Percentiles rank a stretch among this genome's conserved stretches.
Conservation (phyloP, 2,888 invertebrate genomes). For the Zygogramma bicolorata region DNA sequence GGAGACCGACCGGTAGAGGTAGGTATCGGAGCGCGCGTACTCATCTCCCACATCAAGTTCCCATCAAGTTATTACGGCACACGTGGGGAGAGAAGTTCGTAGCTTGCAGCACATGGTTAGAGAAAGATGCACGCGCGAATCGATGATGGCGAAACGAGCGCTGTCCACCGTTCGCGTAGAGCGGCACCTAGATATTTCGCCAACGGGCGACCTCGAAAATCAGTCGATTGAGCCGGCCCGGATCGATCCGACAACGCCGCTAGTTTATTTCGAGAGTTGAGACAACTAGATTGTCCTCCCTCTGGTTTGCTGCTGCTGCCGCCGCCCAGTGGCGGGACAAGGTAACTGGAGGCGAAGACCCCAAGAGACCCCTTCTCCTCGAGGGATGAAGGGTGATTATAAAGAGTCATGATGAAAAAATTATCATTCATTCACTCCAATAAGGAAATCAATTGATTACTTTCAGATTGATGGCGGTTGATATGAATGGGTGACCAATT, state of each 20-base stretch:
- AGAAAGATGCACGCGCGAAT: constrained; percentile 42
- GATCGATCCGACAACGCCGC: constrained; percentile 32
- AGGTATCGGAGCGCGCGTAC: not conserved
- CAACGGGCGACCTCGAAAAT: constrained; percentile 9
- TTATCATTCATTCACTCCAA: too few relatives aligned
- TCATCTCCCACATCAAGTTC: constrained; percentile 4
- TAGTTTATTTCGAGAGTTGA: constrained; percentile 35
- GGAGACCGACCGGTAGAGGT: too few relatives aligned
- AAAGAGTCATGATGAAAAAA: too few relatives aligned
- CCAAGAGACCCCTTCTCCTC: too few relatives aligned
- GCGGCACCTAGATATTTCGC: constrained; percentile 28
- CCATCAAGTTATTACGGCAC: constrained; percentile 10
- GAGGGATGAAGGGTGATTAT: too few relatives aligned
- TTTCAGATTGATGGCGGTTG: too few relatives aligned
- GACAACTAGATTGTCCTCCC: constrained; percentile 35
- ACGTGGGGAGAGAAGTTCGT: constrained; percentile 5
- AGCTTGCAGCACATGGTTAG: constrained; percentile 22
- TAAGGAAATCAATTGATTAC: too few relatives aligned
- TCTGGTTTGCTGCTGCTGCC: not conserved
- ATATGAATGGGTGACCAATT: too few relatives aligned
- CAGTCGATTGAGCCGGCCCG: constrained; percentile 33
- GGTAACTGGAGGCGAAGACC: too few relatives aligned
- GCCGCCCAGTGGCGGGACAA: too few relatives aligned
- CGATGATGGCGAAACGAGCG: constrained; percentile 38
- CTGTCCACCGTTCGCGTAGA: constrained; percentile 16